Evolutionary conservation across 2,113 vertebrate species (phyloP).

Genomic region (Muscicapa adusta): DNA sequence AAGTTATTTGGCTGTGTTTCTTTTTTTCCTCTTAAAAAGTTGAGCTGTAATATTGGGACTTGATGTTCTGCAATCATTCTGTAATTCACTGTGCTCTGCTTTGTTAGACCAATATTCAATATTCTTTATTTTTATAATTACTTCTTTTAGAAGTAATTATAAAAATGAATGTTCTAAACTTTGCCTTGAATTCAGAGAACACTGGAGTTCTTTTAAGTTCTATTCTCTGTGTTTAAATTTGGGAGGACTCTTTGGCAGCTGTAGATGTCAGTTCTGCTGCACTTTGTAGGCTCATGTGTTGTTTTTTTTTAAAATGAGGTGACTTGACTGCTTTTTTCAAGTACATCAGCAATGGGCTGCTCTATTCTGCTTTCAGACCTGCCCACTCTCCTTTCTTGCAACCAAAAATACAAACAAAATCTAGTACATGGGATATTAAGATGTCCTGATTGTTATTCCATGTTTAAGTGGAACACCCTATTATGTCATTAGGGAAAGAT

Average conservation of each 20-base stretch:
- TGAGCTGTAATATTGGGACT: not conserved
- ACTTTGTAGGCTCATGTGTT: not conserved
- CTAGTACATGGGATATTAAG: not conserved
- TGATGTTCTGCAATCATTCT: not conserved
- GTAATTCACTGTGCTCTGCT: not conserved
- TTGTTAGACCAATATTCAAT: not conserved
- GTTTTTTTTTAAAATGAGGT: not conserved
- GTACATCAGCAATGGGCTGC: not conserved
- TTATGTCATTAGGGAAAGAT: not conserved
- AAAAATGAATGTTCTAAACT: not conserved
- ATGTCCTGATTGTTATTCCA: not conserved
- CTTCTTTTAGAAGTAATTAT: not conserved
- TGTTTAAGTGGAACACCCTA: not conserved
- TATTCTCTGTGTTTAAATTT: not conserved
- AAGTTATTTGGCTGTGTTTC: not conserved
- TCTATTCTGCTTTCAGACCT: not conserved
- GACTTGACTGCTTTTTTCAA: not conserved
- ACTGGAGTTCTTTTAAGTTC: not conserved
- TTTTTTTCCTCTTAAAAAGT: not conserved
- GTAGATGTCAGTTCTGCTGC: not conserved
- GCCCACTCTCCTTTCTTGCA: not conserved
- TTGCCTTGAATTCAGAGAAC: not conserved
- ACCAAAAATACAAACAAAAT: not conserved
- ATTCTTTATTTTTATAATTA: not conserved
- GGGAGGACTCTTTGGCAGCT: not conserved